These are phyloP conservation scores for Argentina silus DNA, from an alignment of 2,797 vertebrate species.

Conservation along the genomic window DNA sequence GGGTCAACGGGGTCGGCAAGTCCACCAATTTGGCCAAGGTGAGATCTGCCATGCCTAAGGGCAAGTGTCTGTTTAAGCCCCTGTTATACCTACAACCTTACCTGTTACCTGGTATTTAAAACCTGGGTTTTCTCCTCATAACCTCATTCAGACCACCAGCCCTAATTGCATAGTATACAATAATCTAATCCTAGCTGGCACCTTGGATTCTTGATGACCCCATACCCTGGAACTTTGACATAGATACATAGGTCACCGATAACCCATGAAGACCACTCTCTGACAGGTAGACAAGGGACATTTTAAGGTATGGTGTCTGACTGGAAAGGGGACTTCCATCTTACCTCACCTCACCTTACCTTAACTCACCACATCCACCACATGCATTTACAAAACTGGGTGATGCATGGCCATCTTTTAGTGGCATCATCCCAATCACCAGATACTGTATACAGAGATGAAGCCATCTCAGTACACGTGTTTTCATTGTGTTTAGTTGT, in stretches of 20 bases:
- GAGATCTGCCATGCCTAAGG: conserved; percentile 8
- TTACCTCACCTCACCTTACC: too few species aligned
- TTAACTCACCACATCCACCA: too few species aligned
- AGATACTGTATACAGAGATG: too few species aligned
- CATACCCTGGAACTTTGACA: not conserved
- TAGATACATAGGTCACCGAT: not conserved
- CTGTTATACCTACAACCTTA: not conserved
- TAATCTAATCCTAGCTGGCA: not conserved
- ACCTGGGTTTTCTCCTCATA: not conserved
- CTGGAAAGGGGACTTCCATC: too few species aligned
- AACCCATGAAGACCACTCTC: not conserved
- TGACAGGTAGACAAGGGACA: too few species aligned
- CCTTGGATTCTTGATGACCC: not conserved
- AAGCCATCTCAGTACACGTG: too few species aligned
- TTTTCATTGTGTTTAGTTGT: too few species aligned
- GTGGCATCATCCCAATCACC: too few species aligned
- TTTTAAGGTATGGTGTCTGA: too few species aligned
- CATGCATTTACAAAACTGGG: too few species aligned
- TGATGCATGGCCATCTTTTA: too few species aligned
- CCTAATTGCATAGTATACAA: too few species aligned
- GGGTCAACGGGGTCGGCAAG: conserved; percentile 96
- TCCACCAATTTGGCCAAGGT: conserved; percentile 98
- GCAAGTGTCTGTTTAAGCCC: not conserved
- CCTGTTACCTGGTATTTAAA: not conserved
- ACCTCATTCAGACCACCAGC: not conserved